Percentiles rank a stretch among this genome's conserved stretches.
These are phyloP conservation scores for Enteromius anoplus DNA, from an alignment of 2,797 vertebrate genomes.

Conservation along the genomic window DNA sequence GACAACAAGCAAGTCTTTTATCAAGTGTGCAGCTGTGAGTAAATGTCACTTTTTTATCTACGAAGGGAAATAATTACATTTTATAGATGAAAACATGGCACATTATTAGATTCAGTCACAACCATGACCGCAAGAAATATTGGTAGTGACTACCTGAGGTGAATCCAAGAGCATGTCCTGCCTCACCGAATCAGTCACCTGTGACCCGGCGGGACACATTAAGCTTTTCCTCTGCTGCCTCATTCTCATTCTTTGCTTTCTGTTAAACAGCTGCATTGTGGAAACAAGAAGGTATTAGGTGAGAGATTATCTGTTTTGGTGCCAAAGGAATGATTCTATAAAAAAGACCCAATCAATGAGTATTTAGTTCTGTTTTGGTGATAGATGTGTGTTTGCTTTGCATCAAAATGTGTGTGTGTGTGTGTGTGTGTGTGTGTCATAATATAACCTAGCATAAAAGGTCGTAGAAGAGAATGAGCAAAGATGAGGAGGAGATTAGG, in stretches of 20 bases:
- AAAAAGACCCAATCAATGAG: conserved; percentile 9
- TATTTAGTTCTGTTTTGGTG: not conserved
- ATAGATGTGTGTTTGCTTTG: conserved; percentile 5
- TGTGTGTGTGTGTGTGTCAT: not conserved
- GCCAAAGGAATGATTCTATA: not conserved
- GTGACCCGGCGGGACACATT: not conserved
- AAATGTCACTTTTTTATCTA: not conserved
- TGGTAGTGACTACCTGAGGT: not conserved
- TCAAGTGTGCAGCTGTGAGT: not conserved
- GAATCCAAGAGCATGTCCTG: not conserved
- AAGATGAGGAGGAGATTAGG: conserved; percentile 18
- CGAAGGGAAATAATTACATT: not conserved
- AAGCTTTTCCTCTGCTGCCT: not conserved
- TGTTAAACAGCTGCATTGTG: not conserved
- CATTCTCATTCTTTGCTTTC: conserved; percentile 21
- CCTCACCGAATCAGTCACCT: not conserved
- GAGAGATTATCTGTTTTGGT: not conserved
- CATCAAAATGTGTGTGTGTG: not conserved
- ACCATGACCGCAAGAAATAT: not conserved
- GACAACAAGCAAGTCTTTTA: not conserved
- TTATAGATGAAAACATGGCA: not conserved
- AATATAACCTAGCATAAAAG: conserved; percentile 28
- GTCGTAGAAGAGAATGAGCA: conserved; percentile 33
- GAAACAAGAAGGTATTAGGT: conserved; percentile 20
- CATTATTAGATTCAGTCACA: not conserved